phyloP scores from a whole-genome alignment of 2,113 vertebrate species.

The Heterotilapia buettikoferi region DNA sequence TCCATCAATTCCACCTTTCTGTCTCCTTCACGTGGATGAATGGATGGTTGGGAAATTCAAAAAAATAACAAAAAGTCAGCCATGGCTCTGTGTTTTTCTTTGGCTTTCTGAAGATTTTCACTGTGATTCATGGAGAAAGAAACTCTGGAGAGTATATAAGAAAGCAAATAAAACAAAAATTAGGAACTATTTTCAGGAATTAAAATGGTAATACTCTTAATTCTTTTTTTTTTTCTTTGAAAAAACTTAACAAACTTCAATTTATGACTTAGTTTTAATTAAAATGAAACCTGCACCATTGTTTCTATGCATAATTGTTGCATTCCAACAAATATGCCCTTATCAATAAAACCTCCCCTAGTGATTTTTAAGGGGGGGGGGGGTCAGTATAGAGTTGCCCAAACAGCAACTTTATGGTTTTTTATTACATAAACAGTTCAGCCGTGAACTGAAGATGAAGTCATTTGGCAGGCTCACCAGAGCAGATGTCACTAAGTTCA shows the following conservation, averaged over 20 bases:
- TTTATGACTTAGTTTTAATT: not conserved
- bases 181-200: not conserved
- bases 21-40: not conserved
- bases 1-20: constrained; percentile 34
- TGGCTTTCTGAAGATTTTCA: not conserved
- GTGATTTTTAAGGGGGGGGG: not conserved
- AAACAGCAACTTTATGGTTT: not conserved
- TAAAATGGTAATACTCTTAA: not conserved
- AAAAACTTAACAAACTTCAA: not conserved
- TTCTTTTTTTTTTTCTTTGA: not conserved
- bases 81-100: not conserved
- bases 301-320: not conserved
- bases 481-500: constrained; percentile 65
- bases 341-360: no score
- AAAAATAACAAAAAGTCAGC: not conserved
- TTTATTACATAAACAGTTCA: not conserved
- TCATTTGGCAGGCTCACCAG: constrained; percentile 41
- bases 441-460: not conserved
- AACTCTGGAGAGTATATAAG: constrained; percentile 40
- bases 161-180: not conserved
- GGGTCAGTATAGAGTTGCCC: not conserved
- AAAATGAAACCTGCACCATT: not conserved
- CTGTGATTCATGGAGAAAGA: constrained; percentile 32
- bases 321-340: not conserved
- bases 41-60: constrained; percentile 2